A percentile compares a stretch with the other conserved stretches of the same genome.
phyloP scores from a whole-genome alignment of 1,140 invertebrate species.

The Zaprionus nigranus region DNA sequence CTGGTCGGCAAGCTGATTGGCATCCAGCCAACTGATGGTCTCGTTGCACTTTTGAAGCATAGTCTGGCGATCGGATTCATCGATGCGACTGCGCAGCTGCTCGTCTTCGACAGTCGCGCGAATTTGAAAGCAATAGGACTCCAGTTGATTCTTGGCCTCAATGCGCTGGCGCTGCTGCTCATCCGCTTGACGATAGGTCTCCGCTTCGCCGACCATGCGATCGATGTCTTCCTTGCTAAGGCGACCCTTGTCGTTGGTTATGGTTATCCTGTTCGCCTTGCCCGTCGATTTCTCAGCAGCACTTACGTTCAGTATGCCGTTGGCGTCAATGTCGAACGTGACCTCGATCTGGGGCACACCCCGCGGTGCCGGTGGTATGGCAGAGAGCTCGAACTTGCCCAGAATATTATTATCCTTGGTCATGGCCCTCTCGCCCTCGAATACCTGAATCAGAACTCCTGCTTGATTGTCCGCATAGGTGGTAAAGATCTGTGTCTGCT shows the following conservation, averaged over 20 bases:
- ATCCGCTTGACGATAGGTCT: conserved; percentile 96
- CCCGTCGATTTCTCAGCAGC: conserved; percentile 96
- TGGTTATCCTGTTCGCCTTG: conserved; percentile 98
- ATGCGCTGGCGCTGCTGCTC: conserved; percentile 95
- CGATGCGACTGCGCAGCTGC: conserved; percentile 94
- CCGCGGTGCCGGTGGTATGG: conserved; percentile 96
- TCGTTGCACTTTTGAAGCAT: conserved; percentile 96
- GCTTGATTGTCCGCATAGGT: conserved; percentile 99
- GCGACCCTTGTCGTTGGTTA: conserved; percentile 98
- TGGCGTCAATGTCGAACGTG: conserved; percentile 95
- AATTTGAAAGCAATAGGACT: conserved; percentile 98
- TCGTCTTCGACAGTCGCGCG: conserved; percentile 96
- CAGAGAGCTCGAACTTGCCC: conserved; percentile 96
- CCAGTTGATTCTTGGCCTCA: conserved; percentile 94
- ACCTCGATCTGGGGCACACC: conserved; percentile 97
- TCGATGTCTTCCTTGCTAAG: conserved; percentile 98
- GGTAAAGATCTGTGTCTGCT: conserved; percentile 97
- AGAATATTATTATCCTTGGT: conserved; percentile 96
- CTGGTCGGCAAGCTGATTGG: conserved; percentile 96
- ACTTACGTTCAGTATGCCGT: conserved; percentile 94
- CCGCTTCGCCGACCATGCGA: conserved; percentile 98
- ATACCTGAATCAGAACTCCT: conserved; percentile 95
- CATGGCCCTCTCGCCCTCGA: conserved; percentile 95
- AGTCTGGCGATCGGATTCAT: conserved; percentile 92
- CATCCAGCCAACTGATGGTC: conserved; percentile 96